Percentiles rank a stretch among this genome's conserved stretches.
phyloP scores from a whole-genome alignment of 2,797 vertebrate genomes.

The Streptopelia turtur region DNA sequence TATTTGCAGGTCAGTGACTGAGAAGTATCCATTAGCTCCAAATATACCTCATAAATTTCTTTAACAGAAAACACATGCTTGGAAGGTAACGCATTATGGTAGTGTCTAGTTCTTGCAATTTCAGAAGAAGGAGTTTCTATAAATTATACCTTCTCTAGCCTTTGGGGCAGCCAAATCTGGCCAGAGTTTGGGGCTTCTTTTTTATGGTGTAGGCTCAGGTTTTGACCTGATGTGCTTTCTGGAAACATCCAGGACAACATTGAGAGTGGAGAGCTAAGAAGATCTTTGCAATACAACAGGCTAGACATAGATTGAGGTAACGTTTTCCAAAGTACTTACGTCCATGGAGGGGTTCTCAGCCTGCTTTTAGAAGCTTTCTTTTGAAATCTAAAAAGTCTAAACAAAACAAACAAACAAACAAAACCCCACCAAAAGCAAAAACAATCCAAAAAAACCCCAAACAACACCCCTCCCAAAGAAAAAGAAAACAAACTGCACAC shows the following conservation, averaged over 20 bases:
- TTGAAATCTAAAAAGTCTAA: not conserved
- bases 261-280: not conserved
- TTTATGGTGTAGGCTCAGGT: not conserved
- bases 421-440: too few relatives aligned
- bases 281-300: not conserved
- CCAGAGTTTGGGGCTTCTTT: not conserved
- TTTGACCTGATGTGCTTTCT: not conserved
- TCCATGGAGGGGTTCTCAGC: not conserved
- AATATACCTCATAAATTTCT: not conserved
- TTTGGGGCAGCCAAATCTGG: not conserved
- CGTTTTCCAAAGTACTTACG: not conserved
- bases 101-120: not conserved
- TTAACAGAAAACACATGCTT: not conserved
- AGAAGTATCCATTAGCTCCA: not conserved
- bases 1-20: not conserved
- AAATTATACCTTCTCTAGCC: not conserved
- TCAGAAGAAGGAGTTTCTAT: not conserved
- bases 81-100: not conserved
- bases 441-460: accelerated
- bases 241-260: not conserved
- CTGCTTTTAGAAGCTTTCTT: not conserved
- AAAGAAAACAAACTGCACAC: not conserved
- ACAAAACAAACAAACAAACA: not conserved
- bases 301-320: not conserved
- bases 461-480: too few relatives aligned